phyloP scores from a whole-genome alignment of 2,113 vertebrate genomes.

The Regulus satrapa region DNA sequence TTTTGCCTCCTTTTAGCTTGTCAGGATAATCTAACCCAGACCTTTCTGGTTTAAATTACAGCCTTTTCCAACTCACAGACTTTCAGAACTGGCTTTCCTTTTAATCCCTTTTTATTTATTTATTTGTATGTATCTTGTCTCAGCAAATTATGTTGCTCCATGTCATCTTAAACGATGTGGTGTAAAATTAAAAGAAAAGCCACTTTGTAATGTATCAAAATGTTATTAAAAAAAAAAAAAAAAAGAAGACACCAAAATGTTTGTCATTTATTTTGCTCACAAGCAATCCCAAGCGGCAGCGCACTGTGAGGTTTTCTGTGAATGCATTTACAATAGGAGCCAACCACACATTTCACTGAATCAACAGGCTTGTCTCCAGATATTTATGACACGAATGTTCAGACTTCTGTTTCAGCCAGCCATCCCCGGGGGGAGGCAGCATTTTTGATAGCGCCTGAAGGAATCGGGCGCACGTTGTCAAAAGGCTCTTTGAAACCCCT shows the following conservation, averaged over 20 bases:
- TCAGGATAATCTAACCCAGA: conserved; percentile 35
- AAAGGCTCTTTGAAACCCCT: neutral
- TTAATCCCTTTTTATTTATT: conserved; percentile 45
- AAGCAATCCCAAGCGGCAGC: neutral
- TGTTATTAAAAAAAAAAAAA: conserved; percentile 7
- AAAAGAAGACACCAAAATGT: neutral
- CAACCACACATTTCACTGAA: conserved; percentile 56
- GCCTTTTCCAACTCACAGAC: conserved; percentile 5
- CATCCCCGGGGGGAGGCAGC: neutral
- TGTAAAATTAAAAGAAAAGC: conserved; percentile 46
- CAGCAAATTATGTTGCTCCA: conserved; percentile 28
- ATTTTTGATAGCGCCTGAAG: neutral
- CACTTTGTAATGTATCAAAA: conserved; percentile 46
- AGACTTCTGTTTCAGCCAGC: conserved; percentile 54
- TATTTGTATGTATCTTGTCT: conserved; percentile 11
- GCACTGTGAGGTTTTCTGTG: conserved; percentile 50
- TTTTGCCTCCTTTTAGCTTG: conserved; percentile 3
- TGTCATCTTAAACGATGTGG: conserved; percentile 18
- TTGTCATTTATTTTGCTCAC: conserved; percentile 42
- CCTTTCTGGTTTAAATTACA: conserved; percentile 29
- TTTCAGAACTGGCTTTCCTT: conserved; percentile 17
- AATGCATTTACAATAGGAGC: conserved; percentile 51
- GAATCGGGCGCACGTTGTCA: neutral
- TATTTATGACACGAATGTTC: conserved; percentile 46
- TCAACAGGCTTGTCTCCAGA: conserved; percentile 20